Evolutionary conservation across 2,888 invertebrate species (phyloP).

Genomic region (Liodrosophila aerea): DNA sequence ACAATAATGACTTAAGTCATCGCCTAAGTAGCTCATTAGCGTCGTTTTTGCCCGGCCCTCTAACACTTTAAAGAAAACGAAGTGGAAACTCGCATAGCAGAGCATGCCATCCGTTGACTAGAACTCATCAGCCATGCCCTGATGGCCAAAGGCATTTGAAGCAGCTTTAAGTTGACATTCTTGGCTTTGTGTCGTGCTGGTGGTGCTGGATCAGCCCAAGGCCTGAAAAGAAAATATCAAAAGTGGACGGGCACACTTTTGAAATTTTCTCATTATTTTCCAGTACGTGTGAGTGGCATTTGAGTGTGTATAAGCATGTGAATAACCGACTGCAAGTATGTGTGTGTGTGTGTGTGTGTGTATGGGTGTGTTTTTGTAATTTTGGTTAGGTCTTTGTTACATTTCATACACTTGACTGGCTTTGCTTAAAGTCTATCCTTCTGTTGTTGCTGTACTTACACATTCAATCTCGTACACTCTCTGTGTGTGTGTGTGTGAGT

Average conservation of each 20-base stretch:
- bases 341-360: conserved; percentile 20
- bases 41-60: conserved; percentile 45
- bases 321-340: neutral
- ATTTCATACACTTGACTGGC: conserved; percentile 74
- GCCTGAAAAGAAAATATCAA: conserved; percentile 44
- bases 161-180: conserved; percentile 72
- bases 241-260: conserved; percentile 60
- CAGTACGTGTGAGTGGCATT: conserved; percentile 48
- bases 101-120: neutral
- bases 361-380: conserved; percentile 49
- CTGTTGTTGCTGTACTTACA: conserved; percentile 52
- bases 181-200: conserved; percentile 10
- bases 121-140: conserved; percentile 16
- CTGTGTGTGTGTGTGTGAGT: conserved; percentile 24
- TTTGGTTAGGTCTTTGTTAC: conserved; percentile 73
- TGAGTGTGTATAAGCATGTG: conserved; percentile 22
- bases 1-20: conserved; percentile 70
- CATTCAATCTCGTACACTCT: conserved; percentile 21
- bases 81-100: neutral
- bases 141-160: conserved; percentile 57
- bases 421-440: conserved; percentile 54
- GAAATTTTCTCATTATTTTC: conserved; percentile 73
- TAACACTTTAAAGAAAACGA: conserved; percentile 45
- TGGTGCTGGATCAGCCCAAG: conserved; percentile 25
- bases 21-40: conserved; percentile 74